Evolutionary conservation across 2,888 invertebrate species (phyloP), one percentile per base, ranked within the genome.

Genomic region (Glyphotaelius pellucidus): DNA sequence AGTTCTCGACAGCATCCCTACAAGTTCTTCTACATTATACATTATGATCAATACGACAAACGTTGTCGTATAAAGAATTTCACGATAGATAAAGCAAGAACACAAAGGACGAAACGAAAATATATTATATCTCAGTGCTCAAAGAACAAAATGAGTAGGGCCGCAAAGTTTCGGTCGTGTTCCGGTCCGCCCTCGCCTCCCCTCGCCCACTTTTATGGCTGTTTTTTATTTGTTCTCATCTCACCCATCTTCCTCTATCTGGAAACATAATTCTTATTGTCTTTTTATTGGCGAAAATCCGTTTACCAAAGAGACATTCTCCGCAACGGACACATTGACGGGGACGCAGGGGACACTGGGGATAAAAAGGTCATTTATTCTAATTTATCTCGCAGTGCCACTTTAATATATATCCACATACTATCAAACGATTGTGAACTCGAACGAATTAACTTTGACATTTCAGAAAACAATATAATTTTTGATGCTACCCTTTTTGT

Each of bases 11-110:
- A n/a, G 67, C 9, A 9, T 25, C 67, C 67, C 25, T 9, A 9
- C 25, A 19, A 67, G 67, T 67, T n/a, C 67, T 25, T 25, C 67
- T 67, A 67, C 67, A 67, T 38, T 38, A 83, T 83, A 83, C n/a
- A 86, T 35, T n/a, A 89, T 89, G 80, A 89, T 91, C 91, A 91
- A 91, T 91, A 91, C 91, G 90, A 89, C 80, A 85, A 79, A 90
- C 30, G 25, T 32, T 90, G 83, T 90, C 91, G 32, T 84, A 31
- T 15, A 85, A 91, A 89, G 84, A 86, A 91, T 91, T 96, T 95
- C 95, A 96, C 96, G 96, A 95, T 94, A 95, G 96, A 96, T 96
- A 96, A 96, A 96, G 95, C 95, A 96, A 96, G 96, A 96, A 96
- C 96, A 96, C 92, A 92, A 89, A 90, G 91, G 90, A 92, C 80